phyloP scores from a whole-genome alignment of 1,140 invertebrate species.

The Meloidogyne chitwoodi region DNA sequence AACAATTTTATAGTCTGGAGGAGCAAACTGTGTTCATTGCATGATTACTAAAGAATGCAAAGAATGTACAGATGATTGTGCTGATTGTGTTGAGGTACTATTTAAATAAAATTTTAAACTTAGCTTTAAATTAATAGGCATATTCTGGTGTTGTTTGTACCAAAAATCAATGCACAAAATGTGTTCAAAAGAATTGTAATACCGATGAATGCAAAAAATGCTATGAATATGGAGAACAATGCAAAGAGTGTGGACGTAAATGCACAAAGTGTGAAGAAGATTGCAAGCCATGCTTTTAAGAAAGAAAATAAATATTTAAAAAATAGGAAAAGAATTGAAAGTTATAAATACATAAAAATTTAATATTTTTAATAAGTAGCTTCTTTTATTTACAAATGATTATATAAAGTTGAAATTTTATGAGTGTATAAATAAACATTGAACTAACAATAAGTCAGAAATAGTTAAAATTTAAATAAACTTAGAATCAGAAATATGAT shows the following conservation, averaged over 20 bases:
- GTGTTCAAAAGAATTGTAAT: background rate
- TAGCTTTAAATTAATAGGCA: background rate
- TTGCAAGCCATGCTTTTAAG: background rate
- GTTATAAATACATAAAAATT: too few species aligned
- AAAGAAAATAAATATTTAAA: background rate
- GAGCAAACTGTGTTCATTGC: background rate
- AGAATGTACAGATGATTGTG: background rate
- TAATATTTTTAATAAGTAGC: too few species aligned
- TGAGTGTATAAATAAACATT: too few species aligned
- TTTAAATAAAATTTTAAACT: background rate
- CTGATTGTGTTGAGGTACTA: background rate
- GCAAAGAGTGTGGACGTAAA: background rate
- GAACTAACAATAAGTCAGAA: too few species aligned
- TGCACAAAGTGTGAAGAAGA: background rate
- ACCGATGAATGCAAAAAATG: background rate
- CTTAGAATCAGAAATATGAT: too few species aligned
- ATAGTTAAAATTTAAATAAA: too few species aligned
- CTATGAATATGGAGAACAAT: background rate
- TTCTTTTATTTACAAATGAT: too few species aligned
- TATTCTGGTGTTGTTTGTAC: background rate
- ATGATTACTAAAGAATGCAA: background rate
- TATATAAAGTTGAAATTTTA: too few species aligned
- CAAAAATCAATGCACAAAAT: background rate
- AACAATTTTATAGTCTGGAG: background rate
- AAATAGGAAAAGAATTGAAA: background rate